Conservation (phyloP, 2,797 vertebrate species). For the Pristis pectinata region DNA sequence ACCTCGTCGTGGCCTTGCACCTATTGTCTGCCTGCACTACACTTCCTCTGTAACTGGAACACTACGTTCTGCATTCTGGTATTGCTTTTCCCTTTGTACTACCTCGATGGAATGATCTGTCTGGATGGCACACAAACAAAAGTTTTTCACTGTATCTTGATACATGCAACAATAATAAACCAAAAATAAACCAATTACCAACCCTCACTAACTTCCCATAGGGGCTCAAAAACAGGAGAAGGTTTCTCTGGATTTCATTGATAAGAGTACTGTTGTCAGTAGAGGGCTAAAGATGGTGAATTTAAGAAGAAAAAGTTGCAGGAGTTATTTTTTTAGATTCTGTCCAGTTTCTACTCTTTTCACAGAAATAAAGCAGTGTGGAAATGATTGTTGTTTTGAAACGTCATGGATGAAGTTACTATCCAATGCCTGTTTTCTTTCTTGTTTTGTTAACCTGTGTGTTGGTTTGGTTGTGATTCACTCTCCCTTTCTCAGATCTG, state of each 20-base stretch:
- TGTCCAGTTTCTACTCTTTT: background rate
- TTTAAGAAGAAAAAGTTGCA: no score
- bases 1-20: no score
- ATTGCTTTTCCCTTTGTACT: no score
- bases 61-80: no score
- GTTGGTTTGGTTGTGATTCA: background rate
- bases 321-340: background rate
- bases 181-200: no score
- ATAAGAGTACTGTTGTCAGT: background rate
- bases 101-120: no score
- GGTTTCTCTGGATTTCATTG: background rate
- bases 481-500: background rate
- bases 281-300: background rate
- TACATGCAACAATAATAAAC: no score
- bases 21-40: no score
- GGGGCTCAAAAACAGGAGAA: background rate
- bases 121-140: no score
- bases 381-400: background rate
- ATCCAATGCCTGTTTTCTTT: background rate
- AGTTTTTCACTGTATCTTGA: no score
- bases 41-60: no score
- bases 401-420: background rate
- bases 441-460: background rate
- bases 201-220: background rate
- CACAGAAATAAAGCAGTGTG: background rate